Base-by-base conservation (phyloP, 2,797 vertebrate species). In the Silurus lanzhouensis region DNA sequence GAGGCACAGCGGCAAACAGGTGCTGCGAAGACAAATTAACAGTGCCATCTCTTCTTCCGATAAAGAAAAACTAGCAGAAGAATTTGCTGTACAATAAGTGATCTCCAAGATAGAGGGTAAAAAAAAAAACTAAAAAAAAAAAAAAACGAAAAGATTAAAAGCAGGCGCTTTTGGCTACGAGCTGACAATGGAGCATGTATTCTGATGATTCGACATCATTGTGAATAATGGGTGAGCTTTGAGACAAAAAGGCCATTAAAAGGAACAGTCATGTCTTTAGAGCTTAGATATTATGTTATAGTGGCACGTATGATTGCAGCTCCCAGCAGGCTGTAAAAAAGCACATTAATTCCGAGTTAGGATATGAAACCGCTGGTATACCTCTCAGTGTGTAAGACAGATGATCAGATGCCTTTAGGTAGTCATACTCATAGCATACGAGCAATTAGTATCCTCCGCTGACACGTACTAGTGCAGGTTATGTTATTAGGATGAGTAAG, bases 261-360 rank as follows among this genome's bases (percentile, higher is more conserved):
- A 90, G 79, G 78, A 89, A 89, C 85, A 86, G 89, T 86, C 87
- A 87, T 90, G 86, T 84, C 89, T 89, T 89, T 87, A 88, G 68
- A 84, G 82, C 85, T 79, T 25, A 77, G 86, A 88, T 90, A 90
- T 87, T 87, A 88, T 87, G 84, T 86, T 90, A 90, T 87, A 87
- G 84, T 90, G 87, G 88, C 87, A 90, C 78, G 87, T 90, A 88
- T 87, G 85, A 90, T 87, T 90, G 87, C 84, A 87, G 87, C 86
- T 90, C 83, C 87, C 86, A 87, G 89, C 86, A 86, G 87, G 87
- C 86, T 84, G 86, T 88, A 87, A 90, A 90, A 90, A 90, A 88
- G 48, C 68, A 82, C 87, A 90, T 90, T 90, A 86, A 90, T 90
- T 88, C 87, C 63, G 38, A 90, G 89, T 88, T 87, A 86, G 76